Conservation (phyloP, 2,797 vertebrate genomes). For the Onychomys torridus region DNA sequence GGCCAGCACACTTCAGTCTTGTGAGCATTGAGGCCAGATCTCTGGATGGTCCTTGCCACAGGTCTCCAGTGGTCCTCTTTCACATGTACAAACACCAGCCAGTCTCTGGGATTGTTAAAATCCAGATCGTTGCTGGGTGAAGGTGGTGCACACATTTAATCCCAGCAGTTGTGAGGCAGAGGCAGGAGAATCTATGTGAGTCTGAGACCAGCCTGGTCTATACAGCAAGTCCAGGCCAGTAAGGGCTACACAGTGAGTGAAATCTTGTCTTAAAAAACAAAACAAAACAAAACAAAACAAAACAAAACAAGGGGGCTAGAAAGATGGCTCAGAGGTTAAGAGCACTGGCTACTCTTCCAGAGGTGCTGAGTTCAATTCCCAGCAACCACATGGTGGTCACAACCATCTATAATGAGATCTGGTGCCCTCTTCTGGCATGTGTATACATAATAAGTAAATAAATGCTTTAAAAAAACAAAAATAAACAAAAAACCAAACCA, state of each 20-base stretch:
- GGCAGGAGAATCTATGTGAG: neutral
- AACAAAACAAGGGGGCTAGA: too few species aligned
- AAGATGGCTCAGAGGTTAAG: too few species aligned
- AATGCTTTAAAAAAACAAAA: too few species aligned
- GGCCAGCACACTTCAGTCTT: neutral
- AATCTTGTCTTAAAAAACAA: neutral
- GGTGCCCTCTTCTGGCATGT: too few species aligned
- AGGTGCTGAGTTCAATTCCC: too few species aligned
- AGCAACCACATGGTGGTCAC: too few species aligned
- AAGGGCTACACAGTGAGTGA: neutral
- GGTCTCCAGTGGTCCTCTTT: neutral
- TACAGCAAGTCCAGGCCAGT: neutral
- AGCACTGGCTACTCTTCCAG: too few species aligned
- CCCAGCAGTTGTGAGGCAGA: neutral
- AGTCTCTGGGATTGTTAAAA: neutral
- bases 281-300: too few species aligned
- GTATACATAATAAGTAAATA: too few species aligned
- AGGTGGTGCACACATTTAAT: neutral
- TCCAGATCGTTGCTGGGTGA: neutral
- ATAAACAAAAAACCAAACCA: too few species aligned
- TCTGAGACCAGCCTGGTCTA: neutral
- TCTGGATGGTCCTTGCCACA: rapidly evolving
- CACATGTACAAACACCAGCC: rapidly evolving
- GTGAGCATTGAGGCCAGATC: neutral
- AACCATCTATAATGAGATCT: too few species aligned